Evolutionary conservation across 2,888 invertebrate genomes (phyloP).

Genomic region (Thera britannica): DNA sequence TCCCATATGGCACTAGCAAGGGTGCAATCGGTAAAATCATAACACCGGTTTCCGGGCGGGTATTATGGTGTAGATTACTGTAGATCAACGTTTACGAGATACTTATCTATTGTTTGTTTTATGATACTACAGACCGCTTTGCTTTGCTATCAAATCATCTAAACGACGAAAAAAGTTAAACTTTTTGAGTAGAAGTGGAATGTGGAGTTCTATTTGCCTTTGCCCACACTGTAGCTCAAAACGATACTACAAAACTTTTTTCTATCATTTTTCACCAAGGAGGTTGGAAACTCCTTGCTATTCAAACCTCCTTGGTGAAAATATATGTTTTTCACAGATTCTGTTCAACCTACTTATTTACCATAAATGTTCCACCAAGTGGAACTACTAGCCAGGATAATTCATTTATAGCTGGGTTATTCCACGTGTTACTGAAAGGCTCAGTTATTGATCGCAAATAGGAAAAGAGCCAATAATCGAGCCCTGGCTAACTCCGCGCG

Average conservation of each 20-base stretch:
- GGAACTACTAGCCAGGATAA: not conserved
- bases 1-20: slow-evolving; percentile 14
- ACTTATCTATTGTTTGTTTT: slow-evolving; percentile 10
- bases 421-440: slow-evolving; percentile 1
- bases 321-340: too few relatives aligned
- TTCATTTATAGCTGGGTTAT: not conserved
- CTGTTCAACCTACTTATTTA: not conserved
- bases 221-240: too few relatives aligned
- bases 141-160: not conserved
- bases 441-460: slow-evolving; percentile 10
- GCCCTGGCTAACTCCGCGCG: slow-evolving; percentile 5
- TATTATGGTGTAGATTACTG: slow-evolving; percentile 10
- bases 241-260: too few relatives aligned
- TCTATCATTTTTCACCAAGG: too few relatives aligned
- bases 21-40: slow-evolving; percentile 14
- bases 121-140: slow-evolving; percentile 2
- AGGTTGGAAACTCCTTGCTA: too few relatives aligned
- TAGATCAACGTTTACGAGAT: slow-evolving; percentile 12
- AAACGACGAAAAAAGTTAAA: not conserved
- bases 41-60: slow-evolving; percentile 12
- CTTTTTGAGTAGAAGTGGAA: too few relatives aligned
- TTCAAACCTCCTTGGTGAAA: too few relatives aligned
- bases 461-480: slow-evolving; percentile 18
- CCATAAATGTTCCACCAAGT: too few relatives aligned
- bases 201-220: too few relatives aligned